phyloP scores from a whole-genome alignment of 2,113 vertebrate species.

The Callocephalon fimbriatum region DNA sequence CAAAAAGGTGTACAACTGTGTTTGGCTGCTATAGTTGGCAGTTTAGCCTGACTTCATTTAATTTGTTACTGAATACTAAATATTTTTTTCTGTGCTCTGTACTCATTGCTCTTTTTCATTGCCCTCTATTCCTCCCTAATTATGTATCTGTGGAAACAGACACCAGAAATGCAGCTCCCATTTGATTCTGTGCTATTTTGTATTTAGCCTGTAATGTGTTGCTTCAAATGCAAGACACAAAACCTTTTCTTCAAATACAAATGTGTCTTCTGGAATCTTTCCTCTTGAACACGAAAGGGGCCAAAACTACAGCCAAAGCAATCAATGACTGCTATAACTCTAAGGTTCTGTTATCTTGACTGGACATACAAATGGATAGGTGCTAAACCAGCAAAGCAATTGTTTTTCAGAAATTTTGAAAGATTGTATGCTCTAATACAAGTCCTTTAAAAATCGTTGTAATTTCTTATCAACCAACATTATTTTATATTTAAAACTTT shows the following conservation, averaged over 20 bases:
- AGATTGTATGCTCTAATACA: neutral
- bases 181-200: neutral
- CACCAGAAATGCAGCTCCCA: neutral
- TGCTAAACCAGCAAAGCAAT: neutral
- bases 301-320: neutral
- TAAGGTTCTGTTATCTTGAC: neutral
- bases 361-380: neutral
- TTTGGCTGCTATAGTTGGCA: neutral
- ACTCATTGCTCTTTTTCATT: neutral
- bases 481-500: neutral
- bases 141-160: constrained; percentile 9
- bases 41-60: neutral
- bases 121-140: neutral
- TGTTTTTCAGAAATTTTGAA: neutral
- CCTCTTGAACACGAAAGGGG: neutral
- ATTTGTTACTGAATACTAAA: neutral
- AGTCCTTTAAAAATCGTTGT: neutral
- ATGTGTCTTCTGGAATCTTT: neutral
- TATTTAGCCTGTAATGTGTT: neutral
- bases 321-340: neutral
- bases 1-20: neutral
- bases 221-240: neutral
- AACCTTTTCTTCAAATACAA: neutral
- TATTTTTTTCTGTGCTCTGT: neutral
- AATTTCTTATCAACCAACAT: neutral